Evolutionary conservation across 2,888 invertebrate species (phyloP).

Genomic region (Nephrocerus scutellatus): DNA sequence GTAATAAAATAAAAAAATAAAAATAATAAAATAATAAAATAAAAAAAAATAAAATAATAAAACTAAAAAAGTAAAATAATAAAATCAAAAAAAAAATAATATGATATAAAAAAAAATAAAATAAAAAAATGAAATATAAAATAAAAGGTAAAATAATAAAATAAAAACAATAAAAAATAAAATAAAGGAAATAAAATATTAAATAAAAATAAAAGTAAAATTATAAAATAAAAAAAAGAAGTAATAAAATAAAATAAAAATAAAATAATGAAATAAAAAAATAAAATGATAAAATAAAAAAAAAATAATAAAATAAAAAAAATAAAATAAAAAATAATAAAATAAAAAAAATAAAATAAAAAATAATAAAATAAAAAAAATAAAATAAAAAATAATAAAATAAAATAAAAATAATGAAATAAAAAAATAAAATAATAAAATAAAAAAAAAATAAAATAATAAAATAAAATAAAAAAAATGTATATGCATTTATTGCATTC

Average conservation of each 20-base stretch:
- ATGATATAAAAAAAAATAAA: too few relatives aligned
- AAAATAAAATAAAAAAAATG: too few relatives aligned
- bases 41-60: background rate
- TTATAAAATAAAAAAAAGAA: background rate
- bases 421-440: background rate
- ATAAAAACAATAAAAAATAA: background rate
- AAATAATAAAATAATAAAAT: background rate
- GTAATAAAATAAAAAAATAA: too few relatives aligned
- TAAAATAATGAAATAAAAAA: background rate
- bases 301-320: background rate
- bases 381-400: background rate
- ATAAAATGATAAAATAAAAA: too few relatives aligned
- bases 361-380: background rate
- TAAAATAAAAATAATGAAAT: background rate
- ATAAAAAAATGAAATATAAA: too few relatives aligned
- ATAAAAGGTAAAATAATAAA: background rate
- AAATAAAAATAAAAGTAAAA: background rate
- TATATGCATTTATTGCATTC: too few relatives aligned
- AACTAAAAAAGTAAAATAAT: too few relatives aligned
- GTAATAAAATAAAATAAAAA: background rate
- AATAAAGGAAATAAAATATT: background rate
- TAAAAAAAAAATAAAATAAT: background rate
- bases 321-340: background rate
- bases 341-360: background rate
- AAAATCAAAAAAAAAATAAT: too few relatives aligned